A percentile compares a stretch with the other conserved stretches of the same genome.
phyloP scores from a whole-genome alignment of 2,113 vertebrate species.

The Empidonax alnorum region DNA sequence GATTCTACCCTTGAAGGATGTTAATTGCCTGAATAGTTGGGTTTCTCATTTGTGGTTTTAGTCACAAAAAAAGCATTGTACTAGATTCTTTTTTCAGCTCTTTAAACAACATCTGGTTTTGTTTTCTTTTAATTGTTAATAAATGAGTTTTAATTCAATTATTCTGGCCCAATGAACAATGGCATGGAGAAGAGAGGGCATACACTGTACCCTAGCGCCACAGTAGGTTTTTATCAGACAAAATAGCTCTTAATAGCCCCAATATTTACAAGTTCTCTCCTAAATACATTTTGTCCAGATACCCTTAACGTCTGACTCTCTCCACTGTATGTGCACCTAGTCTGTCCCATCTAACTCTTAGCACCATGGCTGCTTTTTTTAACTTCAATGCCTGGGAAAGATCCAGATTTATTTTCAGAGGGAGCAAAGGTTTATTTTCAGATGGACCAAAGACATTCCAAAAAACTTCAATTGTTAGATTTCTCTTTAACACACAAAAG shows the following conservation, averaged over 20 bases:
- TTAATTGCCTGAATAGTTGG: background rate
- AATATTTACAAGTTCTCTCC: background rate
- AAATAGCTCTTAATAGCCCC: background rate
- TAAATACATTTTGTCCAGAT: background rate
- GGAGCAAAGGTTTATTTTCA: background rate
- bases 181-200: background rate
- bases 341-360: background rate
- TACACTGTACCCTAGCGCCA: background rate
- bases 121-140: slow-evolving; percentile 1
- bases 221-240: background rate
- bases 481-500: background rate
- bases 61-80: background rate
- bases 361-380: background rate
- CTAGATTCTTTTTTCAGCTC: background rate
- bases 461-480: background rate
- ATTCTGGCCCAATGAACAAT: background rate
- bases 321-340: background rate
- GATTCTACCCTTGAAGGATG: background rate
- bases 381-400: background rate
- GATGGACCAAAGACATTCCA: background rate
- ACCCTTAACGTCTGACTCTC: background rate
- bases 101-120: background rate
- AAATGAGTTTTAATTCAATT: background rate
- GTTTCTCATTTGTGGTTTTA: slow-evolving; percentile 5
- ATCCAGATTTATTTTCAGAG: background rate